These are phyloP conservation scores for Oenanthe oenanthe DNA, from an alignment of 2,113 vertebrate species.

Conservation along the genomic window DNA sequence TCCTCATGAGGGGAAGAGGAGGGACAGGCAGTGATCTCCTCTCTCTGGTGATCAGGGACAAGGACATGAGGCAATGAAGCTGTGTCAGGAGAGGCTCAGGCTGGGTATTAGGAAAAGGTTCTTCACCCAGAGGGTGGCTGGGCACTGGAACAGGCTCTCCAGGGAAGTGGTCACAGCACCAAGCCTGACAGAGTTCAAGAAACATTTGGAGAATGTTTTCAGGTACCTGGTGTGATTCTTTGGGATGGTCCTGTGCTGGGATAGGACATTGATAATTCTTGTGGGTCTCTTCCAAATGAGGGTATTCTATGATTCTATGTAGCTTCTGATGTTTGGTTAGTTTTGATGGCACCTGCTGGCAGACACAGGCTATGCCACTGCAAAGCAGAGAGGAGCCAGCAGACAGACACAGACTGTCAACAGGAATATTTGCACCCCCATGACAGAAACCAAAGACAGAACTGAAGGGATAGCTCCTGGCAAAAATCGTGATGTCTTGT, in stretches of 20 bases:
- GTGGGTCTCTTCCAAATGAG: not conserved
- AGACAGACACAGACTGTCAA: not conserved
- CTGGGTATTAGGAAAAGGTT: not conserved
- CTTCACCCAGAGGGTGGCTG: not conserved
- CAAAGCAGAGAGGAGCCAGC: not conserved
- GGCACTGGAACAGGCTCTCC: not conserved
- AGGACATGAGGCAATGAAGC: not conserved
- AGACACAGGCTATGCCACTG: not conserved
- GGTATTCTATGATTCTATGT: not conserved
- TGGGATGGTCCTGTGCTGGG: not conserved
- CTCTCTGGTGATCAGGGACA: not conserved
- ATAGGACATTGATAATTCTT: not conserved
- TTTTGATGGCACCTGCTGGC: conserved; percentile 40
- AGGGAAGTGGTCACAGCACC: not conserved
- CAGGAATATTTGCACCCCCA: not conserved
- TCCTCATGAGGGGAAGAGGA: not conserved
- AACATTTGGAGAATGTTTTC: not conserved
- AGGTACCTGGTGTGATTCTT: not conserved
- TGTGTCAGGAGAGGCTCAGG: not conserved
- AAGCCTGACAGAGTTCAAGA: not conserved
- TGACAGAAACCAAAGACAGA: not conserved
- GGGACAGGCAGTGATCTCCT: not conserved
- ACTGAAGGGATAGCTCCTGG: not conserved
- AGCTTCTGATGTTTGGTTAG: not conserved
- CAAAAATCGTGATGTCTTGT: not conserved